These are phyloP conservation scores for Artemia sinica DNA, from an alignment of 2,888 invertebrate species.

Conservation along the genomic window DNA sequence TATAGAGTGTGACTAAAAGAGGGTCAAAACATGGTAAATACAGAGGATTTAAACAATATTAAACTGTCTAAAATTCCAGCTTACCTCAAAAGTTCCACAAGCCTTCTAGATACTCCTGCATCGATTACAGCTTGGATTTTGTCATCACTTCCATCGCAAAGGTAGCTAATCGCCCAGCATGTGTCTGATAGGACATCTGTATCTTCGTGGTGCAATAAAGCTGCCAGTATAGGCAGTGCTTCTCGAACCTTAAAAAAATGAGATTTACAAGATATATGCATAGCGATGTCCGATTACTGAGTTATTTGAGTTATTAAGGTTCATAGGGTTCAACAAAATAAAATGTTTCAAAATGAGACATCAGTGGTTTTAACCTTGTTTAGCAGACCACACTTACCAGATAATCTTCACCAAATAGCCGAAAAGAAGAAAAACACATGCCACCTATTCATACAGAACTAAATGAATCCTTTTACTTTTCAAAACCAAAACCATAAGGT, in stretches of 20 bases:
- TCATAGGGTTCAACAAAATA: no score
- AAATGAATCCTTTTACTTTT: no score
- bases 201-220: conserved; percentile 69
- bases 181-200: conserved; percentile 79
- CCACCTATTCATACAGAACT: no score
- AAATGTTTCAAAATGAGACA: no score
- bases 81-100: conserved; percentile 47
- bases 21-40: conserved; percentile 35
- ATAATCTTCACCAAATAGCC: no score
- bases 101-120: conserved; percentile 72
- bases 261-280: background rate
- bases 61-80: conserved; percentile 26
- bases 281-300: background rate
- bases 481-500: no score
- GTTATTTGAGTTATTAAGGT: background rate
- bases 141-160: conserved; percentile 90
- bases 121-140: conserved; percentile 94
- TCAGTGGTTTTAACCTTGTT: no score
- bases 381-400: no score
- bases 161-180: conserved; percentile 90
- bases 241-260: conserved; percentile 34
- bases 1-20: conserved; percentile 39
- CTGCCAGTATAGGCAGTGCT: conserved; percentile 69
- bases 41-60: conserved; percentile 23
- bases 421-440: no score